A percentile compares a stretch with the other conserved stretches of the same genome.
Conservation (phyloP, 2,797 vertebrate genomes). For the Danio jaintianensis region DNA sequence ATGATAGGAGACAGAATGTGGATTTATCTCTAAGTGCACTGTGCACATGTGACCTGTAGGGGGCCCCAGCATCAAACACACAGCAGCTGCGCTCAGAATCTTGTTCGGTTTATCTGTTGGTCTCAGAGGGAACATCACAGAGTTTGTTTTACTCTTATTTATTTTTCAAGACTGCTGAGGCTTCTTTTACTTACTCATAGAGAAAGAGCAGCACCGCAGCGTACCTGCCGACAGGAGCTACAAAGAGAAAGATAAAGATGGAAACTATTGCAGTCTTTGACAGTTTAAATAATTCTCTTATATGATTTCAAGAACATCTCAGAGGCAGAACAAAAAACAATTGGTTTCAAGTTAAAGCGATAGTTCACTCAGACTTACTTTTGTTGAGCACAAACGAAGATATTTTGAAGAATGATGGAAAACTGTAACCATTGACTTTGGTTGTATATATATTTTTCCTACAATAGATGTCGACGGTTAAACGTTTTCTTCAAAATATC, state of each 20-base stretch:
- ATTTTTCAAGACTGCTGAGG: not conserved
- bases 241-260: not conserved
- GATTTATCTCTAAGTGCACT: constrained; percentile 2
- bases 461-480: too few relatives aligned
- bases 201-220: not conserved
- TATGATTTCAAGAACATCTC: not conserved
- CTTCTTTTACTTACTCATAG: not conserved
- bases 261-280: constrained; percentile 1
- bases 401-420: too few relatives aligned
- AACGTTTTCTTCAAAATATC: too few relatives aligned
- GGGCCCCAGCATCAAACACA: constrained; percentile 3
- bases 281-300: not conserved
- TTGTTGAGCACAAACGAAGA: too few relatives aligned
- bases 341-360: not conserved
- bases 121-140: not conserved
- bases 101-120: not conserved
- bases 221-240: not conserved
- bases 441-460: too few relatives aligned
- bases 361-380: too few relatives aligned
- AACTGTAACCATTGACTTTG: too few relatives aligned
- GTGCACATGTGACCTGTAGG: not conserved
- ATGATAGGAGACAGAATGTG: too few relatives aligned
- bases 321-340: not conserved
- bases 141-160: constrained; percentile 9
- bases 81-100: not conserved